Evolutionary conservation across 1,140 invertebrate genomes (phyloP).

Genomic region (Limonius californicus): DNA sequence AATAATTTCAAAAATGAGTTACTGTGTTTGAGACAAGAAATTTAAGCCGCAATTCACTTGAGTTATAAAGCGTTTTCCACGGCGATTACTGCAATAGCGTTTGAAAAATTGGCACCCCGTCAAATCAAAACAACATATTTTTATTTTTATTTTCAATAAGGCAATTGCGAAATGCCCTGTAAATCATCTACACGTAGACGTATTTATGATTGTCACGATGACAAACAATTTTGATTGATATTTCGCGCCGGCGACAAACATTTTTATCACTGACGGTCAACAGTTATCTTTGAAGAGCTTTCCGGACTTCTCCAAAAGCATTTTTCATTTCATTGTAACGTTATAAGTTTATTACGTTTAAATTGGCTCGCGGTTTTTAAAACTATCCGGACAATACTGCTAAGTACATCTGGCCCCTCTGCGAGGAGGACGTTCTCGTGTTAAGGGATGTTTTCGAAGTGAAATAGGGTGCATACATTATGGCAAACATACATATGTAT

Average conservation of each 20-base stretch:
- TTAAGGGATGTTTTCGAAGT: slow-evolving; percentile 42
- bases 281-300: neutral
- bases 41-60: too few relatives aligned
- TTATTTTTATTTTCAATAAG: slow-evolving; percentile 35
- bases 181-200: slow-evolving; percentile 21
- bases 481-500: slow-evolving; percentile 46
- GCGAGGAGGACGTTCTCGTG: slow-evolving; percentile 37
- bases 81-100: neutral
- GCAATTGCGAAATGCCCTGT: slow-evolving; percentile 29
- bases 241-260: neutral
- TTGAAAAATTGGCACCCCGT: slow-evolving; percentile 5
- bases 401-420: slow-evolving; percentile 26
- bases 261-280: neutral
- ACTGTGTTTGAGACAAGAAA: too few relatives aligned
- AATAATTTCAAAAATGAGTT: too few relatives aligned
- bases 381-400: neutral
- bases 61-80: too few relatives aligned
- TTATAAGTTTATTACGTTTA: too few relatives aligned
- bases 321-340: too few relatives aligned
- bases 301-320: too few relatives aligned
- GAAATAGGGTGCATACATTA: slow-evolving; percentile 46
- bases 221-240: slow-evolving; percentile 29
- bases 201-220: slow-evolving; percentile 22
- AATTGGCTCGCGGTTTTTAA: too few relatives aligned
- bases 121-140: slow-evolving; percentile 29